Percentiles rank a stretch among this genome's conserved stretches.
These are phyloP conservation scores for Hyles lineata DNA, from an alignment of 2,888 invertebrate genomes.

Conservation along the genomic window DNA sequence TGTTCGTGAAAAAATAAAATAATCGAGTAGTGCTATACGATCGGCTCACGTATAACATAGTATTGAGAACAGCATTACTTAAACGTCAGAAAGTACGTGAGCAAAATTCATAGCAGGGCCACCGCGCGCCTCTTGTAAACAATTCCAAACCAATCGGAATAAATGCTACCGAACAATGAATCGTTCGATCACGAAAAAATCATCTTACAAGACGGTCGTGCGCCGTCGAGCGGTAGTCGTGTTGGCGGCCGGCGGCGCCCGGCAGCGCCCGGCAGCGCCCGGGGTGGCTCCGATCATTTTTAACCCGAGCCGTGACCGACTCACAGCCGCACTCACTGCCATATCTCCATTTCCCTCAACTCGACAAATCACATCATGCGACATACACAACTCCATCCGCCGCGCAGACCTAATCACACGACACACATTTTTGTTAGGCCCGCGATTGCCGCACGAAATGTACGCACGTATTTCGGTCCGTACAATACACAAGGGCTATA, in stretches of 20 bases:
- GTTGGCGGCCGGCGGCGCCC: slow-evolving; percentile 47
- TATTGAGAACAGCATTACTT: slow-evolving; percentile 41
- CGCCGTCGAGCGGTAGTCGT: slow-evolving; percentile 73
- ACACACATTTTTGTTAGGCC: not conserved
- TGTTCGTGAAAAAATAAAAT: not conserved
- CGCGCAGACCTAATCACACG: not conserved
- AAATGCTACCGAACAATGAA: slow-evolving; percentile 74
- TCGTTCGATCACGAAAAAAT: slow-evolving; percentile 83
- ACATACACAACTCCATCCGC: not conserved
- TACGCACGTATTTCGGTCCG: slow-evolving; percentile 55
- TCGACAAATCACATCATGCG: not conserved
- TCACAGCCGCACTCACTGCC: too few relatives aligned
- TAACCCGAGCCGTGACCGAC: slow-evolving; percentile 38
- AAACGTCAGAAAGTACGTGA: slow-evolving; percentile 57
- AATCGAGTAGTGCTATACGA: slow-evolving; percentile 26
- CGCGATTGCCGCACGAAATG: slow-evolving; percentile 56
- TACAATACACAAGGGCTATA: slow-evolving; percentile 77
- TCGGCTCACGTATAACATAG: slow-evolving; percentile 43
- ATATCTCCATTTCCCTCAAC: not conserved
- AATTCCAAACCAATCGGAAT: slow-evolving; percentile 58
- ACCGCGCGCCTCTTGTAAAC: slow-evolving; percentile 57
- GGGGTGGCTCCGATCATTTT: slow-evolving; percentile 38
- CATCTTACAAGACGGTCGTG: slow-evolving; percentile 81
- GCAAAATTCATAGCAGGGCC: slow-evolving; percentile 56
- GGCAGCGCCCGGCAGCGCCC: slow-evolving; percentile 31